Evolutionary conservation across 2,113 vertebrate genomes (phyloP).

Genomic region (Aldabrachelys gigantea): DNA sequence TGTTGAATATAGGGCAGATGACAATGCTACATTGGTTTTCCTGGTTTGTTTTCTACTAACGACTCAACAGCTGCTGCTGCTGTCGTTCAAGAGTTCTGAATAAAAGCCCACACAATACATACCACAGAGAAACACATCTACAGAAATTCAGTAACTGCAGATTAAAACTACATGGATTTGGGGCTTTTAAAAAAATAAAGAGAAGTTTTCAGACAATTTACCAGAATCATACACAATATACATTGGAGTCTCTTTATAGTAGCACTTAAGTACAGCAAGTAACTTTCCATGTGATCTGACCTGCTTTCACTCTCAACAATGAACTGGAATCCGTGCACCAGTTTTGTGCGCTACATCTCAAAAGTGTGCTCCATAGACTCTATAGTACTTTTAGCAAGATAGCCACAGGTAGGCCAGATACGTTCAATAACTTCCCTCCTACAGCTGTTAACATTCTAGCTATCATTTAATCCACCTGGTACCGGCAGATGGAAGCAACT

Average conservation of each 20-base stretch:
- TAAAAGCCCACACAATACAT: slow-evolving; percentile 16
- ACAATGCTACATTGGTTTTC: slow-evolving; percentile 65
- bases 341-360: slow-evolving; percentile 8
- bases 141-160: slow-evolving; percentile 11
- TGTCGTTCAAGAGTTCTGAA: slow-evolving; percentile 12
- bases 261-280: neutral
- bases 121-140: neutral
- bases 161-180: slow-evolving; percentile 18
- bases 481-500: neutral
- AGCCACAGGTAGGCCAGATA: neutral
- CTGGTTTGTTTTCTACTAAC: slow-evolving; percentile 61
- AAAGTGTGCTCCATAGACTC: neutral
- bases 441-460: neutral
- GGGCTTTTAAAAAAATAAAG: neutral
- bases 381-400: neutral
- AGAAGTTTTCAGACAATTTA: neutral
- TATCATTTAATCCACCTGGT: neutral
- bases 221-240: slow-evolving; percentile 20
- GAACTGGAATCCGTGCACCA: slow-evolving; percentile 24
- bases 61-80: slow-evolving; percentile 43
- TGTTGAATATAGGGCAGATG: slow-evolving; percentile 69
- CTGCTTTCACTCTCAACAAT: slow-evolving; percentile 37
- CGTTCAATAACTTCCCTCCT: neutral
- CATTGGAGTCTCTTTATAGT: slow-evolving; percentile 18
- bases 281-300: slow-evolving; percentile 36